These are phyloP conservation scores for Distichodus sexfasciatus DNA, from an alignment of 2,797 vertebrate genomes.

Conservation along the genomic window DNA sequence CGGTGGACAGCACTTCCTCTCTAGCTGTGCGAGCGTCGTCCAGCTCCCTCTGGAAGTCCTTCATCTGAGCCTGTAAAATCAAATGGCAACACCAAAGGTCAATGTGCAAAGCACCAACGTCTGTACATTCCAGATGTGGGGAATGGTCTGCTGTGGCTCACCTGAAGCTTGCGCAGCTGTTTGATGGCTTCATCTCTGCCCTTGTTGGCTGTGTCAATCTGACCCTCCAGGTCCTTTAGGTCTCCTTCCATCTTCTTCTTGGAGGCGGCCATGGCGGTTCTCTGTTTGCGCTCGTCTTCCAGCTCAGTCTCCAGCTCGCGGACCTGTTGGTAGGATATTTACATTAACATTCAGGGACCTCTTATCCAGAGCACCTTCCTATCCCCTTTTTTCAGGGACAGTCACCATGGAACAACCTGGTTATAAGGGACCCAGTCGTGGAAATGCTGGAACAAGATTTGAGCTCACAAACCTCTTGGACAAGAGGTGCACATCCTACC, in stretches of 20 bases:
- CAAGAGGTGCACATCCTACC: no score
- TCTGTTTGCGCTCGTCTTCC: constrained; percentile 93
- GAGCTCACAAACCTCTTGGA: no score
- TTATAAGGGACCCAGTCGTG: no score
- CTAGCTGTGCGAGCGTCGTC: constrained; percentile 87
- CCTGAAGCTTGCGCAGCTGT: constrained; percentile 93
- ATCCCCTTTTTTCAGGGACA: no score
- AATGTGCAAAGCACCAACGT: no score
- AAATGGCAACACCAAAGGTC: background rate
- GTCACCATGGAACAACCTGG: no score
- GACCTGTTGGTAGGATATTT: constrained; percentile 70
- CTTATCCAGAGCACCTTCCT: no score
- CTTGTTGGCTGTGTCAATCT: constrained; percentile 84
- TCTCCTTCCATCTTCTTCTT: constrained; percentile 96
- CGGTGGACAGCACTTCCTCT: constrained; percentile 86
- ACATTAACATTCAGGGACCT: no score
- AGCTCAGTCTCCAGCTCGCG: constrained; percentile 91
- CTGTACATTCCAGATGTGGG: no score
- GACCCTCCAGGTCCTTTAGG: constrained; percentile 88
- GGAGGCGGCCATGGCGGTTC: constrained; percentile 74
- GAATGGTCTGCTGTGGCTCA: constrained; percentile 21
- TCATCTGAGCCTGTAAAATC: constrained; percentile 84
- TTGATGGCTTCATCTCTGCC: constrained; percentile 90
- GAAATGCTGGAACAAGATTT: no score
- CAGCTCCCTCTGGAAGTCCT: constrained; percentile 93